phyloP scores from a whole-genome alignment of 2,888 invertebrate species.

The Taenaris catops region DNA sequence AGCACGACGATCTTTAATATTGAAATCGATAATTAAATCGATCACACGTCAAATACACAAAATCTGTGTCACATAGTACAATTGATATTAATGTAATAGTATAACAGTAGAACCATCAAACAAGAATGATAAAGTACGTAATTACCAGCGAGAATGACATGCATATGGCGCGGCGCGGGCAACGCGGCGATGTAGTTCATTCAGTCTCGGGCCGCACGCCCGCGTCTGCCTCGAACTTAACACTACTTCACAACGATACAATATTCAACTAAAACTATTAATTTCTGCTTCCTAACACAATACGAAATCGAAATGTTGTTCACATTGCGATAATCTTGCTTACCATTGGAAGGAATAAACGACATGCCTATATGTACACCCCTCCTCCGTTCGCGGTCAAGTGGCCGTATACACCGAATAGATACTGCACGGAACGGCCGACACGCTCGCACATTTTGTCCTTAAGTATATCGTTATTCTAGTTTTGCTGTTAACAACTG shows the following conservation, averaged over 20 bases:
- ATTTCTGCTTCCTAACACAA: conserved; percentile 66
- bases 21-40: conserved; percentile 50
- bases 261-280: conserved; percentile 69
- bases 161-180: conserved; percentile 51
- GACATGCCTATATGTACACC: conserved; percentile 65
- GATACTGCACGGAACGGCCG: conserved; percentile 18
- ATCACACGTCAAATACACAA: conserved; percentile 66
- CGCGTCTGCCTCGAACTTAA: conserved; percentile 61
- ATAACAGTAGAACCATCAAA: conserved; percentile 69
- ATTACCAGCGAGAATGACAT: conserved; percentile 56
- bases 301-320: conserved; percentile 50
- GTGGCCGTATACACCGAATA: conserved; percentile 18
- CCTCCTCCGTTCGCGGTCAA: conserved; percentile 34
- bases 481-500: not conserved
- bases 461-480: conserved; percentile 6
- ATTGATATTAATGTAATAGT: conserved; percentile 54
- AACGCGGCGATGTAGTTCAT: conserved; percentile 55
- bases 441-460: conserved; percentile 15
- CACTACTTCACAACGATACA: conserved; percentile 75
- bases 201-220: conserved; percentile 70
- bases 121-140: conserved; percentile 58
- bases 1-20: no score
- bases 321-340: conserved; percentile 45
- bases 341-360: conserved; percentile 68
- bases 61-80: conserved; percentile 67